Conservation (phyloP, 2,888 invertebrate species). For the Mamestra brassicae region DNA sequence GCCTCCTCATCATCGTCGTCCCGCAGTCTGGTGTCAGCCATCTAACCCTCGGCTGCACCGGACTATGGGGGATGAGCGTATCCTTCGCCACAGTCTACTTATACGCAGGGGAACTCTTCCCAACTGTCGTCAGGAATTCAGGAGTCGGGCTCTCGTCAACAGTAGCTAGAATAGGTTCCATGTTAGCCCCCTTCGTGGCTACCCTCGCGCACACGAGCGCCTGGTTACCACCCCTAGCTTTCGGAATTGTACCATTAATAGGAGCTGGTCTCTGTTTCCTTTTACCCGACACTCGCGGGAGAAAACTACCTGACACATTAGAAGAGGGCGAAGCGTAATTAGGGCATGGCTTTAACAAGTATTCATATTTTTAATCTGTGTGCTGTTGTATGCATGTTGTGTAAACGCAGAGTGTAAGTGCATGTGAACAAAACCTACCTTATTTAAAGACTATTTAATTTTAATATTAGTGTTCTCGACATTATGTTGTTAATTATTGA, state of each 20-base stretch:
- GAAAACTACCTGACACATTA: constrained; percentile 94
- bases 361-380: constrained; percentile 61
- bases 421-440: constrained; percentile 41
- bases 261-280: constrained; percentile 93
- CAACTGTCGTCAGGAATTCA: constrained; percentile 96
- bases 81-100: constrained; percentile 96
- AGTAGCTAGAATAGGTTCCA: constrained; percentile 96
- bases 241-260: constrained; percentile 93
- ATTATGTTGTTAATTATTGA: constrained; percentile 29
- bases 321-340: constrained; percentile 93
- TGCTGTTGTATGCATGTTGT: constrained; percentile 28
- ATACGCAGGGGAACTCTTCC: constrained; percentile 97
- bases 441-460: constrained; percentile 52
- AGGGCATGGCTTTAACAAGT: constrained; percentile 55
- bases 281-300: constrained; percentile 95
- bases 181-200: constrained; percentile 95
- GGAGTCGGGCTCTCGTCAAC: constrained; percentile 97
- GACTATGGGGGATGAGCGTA: constrained; percentile 95
- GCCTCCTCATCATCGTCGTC: constrained; percentile 92
- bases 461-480: constrained; percentile 37
- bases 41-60: constrained; percentile 93
- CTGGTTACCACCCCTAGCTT: constrained; percentile 94
- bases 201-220: constrained; percentile 90
- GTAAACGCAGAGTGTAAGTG: constrained; percentile 41
- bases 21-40: constrained; percentile 86